Conservation (phyloP, 2,888 invertebrate genomes). For the Diplolepis rosae region DNA sequence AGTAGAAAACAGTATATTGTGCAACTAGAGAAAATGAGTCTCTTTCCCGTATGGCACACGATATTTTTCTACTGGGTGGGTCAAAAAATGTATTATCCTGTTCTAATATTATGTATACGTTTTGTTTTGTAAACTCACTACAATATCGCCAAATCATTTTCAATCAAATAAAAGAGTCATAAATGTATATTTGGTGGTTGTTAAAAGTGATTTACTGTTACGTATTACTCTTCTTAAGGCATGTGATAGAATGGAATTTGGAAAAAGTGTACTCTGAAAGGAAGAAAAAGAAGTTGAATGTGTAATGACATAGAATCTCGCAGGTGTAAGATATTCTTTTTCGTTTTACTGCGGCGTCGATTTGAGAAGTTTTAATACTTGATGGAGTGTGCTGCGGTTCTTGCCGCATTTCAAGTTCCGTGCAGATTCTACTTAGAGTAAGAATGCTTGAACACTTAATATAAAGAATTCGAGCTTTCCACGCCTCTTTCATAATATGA, state of each 20-base stretch:
- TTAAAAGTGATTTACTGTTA: no score
- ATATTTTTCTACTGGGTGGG: no score
- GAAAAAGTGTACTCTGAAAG: slow-evolving; percentile 28
- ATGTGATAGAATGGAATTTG: slow-evolving; percentile 9
- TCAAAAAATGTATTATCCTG: no score
- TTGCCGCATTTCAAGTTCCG: slow-evolving; percentile 41
- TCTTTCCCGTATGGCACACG: no score
- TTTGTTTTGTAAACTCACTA: no score
- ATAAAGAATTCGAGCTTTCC: slow-evolving; percentile 22
- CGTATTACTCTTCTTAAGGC: neutral
- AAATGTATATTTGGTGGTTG: no score
- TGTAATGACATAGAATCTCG: slow-evolving; percentile 57
- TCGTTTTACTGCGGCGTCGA: slow-evolving; percentile 56
- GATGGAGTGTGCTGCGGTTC: slow-evolving; percentile 53
- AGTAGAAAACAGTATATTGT: no score
- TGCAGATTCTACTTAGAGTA: slow-evolving; percentile 25
- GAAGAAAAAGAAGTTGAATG: slow-evolving; percentile 35
- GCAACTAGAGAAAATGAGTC: no score
- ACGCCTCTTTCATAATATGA: slow-evolving; percentile 30
- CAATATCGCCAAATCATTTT: no score
- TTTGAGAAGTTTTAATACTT: slow-evolving; percentile 67
- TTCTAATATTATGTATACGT: no score
- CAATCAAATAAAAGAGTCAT: no score
- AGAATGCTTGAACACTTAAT: slow-evolving; percentile 24
- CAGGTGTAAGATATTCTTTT: slow-evolving; percentile 56